Evolutionary conservation across 2,797 vertebrate genomes (phyloP).

Genomic region (Saxicola maurus): DNA sequence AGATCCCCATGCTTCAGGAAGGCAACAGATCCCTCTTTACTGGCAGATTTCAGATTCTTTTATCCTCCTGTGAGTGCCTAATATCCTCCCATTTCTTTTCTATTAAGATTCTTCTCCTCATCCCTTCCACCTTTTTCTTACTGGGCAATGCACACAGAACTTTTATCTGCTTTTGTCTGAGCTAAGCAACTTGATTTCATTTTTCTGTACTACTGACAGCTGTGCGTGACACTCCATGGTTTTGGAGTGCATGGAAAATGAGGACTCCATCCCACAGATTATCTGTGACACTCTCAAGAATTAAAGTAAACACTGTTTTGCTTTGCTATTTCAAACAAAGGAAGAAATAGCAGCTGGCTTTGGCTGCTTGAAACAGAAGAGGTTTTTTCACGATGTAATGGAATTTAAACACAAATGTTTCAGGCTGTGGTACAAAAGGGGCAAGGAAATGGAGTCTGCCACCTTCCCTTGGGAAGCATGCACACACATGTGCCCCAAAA

Average conservation of each 20-base stretch:
- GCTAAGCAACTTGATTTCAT: neutral
- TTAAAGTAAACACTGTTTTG: slow-evolving; percentile 43
- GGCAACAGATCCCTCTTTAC: slow-evolving; percentile 48
- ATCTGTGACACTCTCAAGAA: slow-evolving; percentile 42
- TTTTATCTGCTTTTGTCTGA: slow-evolving; percentile 23
- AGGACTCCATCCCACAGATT: slow-evolving; percentile 47
- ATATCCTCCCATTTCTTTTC: slow-evolving; percentile 33
- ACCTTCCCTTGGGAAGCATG: neutral
- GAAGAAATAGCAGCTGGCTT: slow-evolving; percentile 45
- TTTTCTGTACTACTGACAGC: slow-evolving; percentile 12
- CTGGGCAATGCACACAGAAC: neutral
- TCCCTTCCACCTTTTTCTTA: neutral
- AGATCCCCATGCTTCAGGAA: slow-evolving; percentile 38
- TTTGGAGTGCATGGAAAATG: slow-evolving; percentile 15
- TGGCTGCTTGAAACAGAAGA: neutral
- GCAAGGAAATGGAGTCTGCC: neutral
- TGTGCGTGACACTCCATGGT: neutral
- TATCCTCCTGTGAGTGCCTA: slow-evolving; percentile 45
- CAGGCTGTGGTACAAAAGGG: neutral
- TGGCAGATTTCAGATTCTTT: slow-evolving; percentile 52
- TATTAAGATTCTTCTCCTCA: neutral
- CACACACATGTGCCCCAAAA: neutral
- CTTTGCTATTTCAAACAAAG: slow-evolving; percentile 42
- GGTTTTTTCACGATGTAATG: neutral
- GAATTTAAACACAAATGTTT: slow-evolving; percentile 33